These are phyloP conservation scores for Embidobia sp. DNA, from an alignment of 2,888 invertebrate species.

Conservation along the genomic window DNA sequence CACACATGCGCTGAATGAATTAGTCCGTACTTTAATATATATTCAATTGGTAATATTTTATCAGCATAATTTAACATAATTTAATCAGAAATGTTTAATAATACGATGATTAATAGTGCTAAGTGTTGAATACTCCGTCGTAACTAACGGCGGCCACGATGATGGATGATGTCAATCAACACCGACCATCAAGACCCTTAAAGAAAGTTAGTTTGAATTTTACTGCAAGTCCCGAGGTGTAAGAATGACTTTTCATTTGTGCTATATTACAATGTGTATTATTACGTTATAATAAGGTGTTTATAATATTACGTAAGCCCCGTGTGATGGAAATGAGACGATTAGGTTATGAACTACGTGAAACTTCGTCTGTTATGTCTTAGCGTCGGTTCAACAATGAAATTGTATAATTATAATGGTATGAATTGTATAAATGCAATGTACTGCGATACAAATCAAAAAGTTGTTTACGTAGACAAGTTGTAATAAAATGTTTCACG, in stretches of 20 bases:
- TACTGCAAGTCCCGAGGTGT: conserved; percentile 21
- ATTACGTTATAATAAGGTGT: conserved; percentile 59
- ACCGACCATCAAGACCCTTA: conserved; percentile 59
- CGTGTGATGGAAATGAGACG: conserved; percentile 16
- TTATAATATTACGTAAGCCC: conserved; percentile 50
- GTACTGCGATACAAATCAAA: no score
- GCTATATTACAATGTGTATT: conserved; percentile 46
- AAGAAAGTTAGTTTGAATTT: conserved; percentile 55
- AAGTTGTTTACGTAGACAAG: no score
- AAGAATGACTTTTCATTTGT: conserved; percentile 53
- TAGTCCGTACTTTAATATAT: conserved; percentile 42
- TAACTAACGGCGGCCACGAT: conserved; percentile 50
- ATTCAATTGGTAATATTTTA: conserved; percentile 61
- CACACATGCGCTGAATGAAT: conserved; percentile 36
- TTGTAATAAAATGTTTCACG: no score
- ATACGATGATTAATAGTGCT: conserved; percentile 57
- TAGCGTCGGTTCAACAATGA: conserved; percentile 7
- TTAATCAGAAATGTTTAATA: conserved; percentile 62
- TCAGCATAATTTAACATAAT: conserved; percentile 62
- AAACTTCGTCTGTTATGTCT: no score
- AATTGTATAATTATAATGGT: background rate
- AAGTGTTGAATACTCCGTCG: conserved; percentile 55
- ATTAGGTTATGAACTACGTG: conserved; percentile 14
- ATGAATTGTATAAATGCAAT: no score
- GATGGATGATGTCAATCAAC: conserved; percentile 64